phyloP scores from a whole-genome alignment of 2,797 vertebrate species.

The Cygnus olor region DNA sequence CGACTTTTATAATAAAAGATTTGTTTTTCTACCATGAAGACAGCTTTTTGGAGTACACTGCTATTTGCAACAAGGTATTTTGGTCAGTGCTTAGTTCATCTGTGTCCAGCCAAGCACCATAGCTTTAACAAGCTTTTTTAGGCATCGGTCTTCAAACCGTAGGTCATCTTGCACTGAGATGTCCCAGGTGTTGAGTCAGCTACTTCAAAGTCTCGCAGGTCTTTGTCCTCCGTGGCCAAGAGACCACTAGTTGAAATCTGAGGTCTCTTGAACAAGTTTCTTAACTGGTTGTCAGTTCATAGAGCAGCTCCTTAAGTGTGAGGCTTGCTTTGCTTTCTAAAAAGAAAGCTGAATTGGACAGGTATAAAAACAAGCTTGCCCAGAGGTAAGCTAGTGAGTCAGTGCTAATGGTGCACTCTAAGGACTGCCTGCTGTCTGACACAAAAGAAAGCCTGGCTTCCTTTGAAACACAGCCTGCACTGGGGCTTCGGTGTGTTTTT shows the following conservation, averaged over 20 bases:
- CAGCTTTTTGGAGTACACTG: neutral
- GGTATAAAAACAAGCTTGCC: neutral
- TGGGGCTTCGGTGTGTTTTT: rapidly evolving
- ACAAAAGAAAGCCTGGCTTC: neutral
- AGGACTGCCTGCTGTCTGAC: neutral
- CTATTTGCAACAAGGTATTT: neutral
- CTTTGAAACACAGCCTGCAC: neutral
- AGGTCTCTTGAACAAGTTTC: neutral
- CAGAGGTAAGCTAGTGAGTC: neutral
- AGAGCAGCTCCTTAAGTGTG: neutral
- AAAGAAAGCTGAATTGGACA: neutral
- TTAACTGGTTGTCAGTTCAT: neutral
- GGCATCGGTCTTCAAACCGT: neutral
- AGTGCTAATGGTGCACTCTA: neutral
- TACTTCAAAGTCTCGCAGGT: neutral
- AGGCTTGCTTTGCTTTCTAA: neutral
- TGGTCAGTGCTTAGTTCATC: neutral
- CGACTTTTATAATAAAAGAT: neutral
- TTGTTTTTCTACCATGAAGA: neutral
- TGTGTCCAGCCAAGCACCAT: neutral
- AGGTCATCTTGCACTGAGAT: neutral
- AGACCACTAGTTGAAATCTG: neutral
- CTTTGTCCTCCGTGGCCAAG: neutral
- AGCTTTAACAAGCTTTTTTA: neutral
- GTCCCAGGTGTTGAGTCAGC: neutral